Evolutionary conservation across 2,888 invertebrate genomes (phyloP).

Genomic region (Cantharis flavilabris): DNA sequence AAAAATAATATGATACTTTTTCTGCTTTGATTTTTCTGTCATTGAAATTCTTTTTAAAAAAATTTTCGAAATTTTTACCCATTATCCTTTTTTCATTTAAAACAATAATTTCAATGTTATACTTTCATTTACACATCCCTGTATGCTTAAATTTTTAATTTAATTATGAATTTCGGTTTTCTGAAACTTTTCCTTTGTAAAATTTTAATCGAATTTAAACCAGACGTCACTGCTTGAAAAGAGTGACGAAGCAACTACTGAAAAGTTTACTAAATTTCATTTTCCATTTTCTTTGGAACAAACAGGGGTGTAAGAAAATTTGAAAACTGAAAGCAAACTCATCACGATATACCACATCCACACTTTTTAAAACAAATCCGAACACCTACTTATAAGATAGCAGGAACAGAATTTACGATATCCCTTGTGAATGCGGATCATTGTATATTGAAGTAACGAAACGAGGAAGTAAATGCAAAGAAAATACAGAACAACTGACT

Average conservation of each 20-base stretch:
- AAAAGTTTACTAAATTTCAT: not conserved
- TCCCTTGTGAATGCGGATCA: not conserved
- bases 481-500: not conserved
- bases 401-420: not conserved
- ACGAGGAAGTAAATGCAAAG: not conserved
- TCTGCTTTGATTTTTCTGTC: no score
- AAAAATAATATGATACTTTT: no score
- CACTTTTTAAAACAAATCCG: not conserved
- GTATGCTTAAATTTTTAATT: no score
- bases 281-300: not conserved
- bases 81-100: no score
- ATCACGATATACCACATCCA: not conserved
- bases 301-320: not conserved
- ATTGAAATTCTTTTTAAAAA: no score
- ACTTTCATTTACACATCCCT: no score
- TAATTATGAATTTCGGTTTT: no score
- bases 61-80: no score
- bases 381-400: not conserved
- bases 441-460: not conserved
- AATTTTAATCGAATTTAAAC: not conserved
- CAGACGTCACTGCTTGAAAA: not conserved
- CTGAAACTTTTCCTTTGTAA: not conserved
- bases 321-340: not conserved
- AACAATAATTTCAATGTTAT: no score
- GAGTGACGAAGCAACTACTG: not conserved